phyloP scores from a whole-genome alignment of 2,797 vertebrate species.

The Neostethus bicornis region DNA sequence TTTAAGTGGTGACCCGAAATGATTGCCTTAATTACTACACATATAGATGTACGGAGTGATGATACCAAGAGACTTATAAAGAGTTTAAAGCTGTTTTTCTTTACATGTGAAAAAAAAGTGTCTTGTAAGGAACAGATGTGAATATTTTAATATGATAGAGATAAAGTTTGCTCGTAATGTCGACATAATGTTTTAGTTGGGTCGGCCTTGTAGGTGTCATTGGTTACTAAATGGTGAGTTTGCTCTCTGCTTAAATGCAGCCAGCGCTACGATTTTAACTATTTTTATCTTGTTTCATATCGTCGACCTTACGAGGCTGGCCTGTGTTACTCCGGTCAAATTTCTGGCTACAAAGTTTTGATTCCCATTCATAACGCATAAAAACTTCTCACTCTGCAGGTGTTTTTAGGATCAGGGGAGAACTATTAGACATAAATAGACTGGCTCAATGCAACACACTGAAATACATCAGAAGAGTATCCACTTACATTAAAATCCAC shows the following conservation, averaged over 20 bases:
- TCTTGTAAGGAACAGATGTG: conserved; percentile 83
- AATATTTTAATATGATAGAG: conserved; percentile 87
- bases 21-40: conserved; percentile 86
- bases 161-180: conserved; percentile 78
- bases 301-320: conserved; percentile 75
- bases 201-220: conserved; percentile 77
- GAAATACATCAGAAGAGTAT: conserved; percentile 48
- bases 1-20: conserved; percentile 75
- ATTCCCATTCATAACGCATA: conserved; percentile 56
- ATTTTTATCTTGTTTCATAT: conserved; percentile 80
- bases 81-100: conserved; percentile 75
- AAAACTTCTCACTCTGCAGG: conserved; percentile 50
- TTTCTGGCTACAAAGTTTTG: conserved; percentile 53
- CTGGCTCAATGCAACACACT: conserved; percentile 43
- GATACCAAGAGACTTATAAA: conserved; percentile 78
- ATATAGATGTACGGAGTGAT: conserved; percentile 77
- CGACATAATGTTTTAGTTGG: conserved; percentile 80
- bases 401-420: conserved; percentile 38
- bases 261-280: conserved; percentile 69
- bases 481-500: conserved; percentile 68
- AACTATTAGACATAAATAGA: conserved; percentile 29
- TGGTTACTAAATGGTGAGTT: conserved; percentile 72
- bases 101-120: conserved; percentile 78
- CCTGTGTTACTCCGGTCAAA: conserved; percentile 65
- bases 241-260: conserved; percentile 72